Conservation (phyloP, 2,113 vertebrate species). For the Embiotoca jacksoni region DNA sequence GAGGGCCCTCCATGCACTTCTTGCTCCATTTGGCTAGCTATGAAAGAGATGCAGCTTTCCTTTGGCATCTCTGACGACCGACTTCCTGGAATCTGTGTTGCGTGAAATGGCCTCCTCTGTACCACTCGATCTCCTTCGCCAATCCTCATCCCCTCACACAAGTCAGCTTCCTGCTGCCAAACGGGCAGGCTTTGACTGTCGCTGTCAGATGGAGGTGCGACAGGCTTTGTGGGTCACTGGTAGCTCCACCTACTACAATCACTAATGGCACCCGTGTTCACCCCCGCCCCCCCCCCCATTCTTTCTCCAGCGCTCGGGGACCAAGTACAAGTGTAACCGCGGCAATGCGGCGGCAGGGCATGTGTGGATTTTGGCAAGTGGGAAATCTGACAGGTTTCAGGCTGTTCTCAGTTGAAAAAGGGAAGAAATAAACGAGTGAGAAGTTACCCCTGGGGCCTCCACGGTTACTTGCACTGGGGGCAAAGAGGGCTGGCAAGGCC, state of each 20-base stretch:
- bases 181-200: constrained; percentile 47
- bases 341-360: constrained; percentile 44
- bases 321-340: constrained; percentile 54
- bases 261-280: constrained; percentile 30
- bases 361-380: constrained; percentile 43
- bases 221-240: constrained; percentile 39
- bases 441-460: constrained; percentile 40
- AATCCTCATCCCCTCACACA: constrained; percentile 59
- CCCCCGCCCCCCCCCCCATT: constrained; percentile 12
- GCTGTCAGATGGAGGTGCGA: constrained; percentile 19
- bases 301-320: background rate
- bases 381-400: constrained; percentile 55
- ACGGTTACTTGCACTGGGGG: constrained; percentile 3
- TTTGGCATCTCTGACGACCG: constrained; percentile 74
- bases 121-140: constrained; percentile 59
- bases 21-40: constrained; percentile 73
- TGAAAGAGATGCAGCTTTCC: constrained; percentile 74
- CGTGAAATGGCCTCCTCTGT: constrained; percentile 79
- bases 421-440: constrained; percentile 21
- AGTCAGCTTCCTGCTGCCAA: constrained; percentile 51
- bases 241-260: constrained; percentile 24
- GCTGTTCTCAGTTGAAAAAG: constrained; percentile 29
- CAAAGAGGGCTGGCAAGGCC: constrained; percentile 21
- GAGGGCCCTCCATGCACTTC: constrained; percentile 69
- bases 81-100: constrained; percentile 76